These are phyloP conservation scores for Catamblyrhynchus diadema DNA, from an alignment of 2,797 vertebrate genomes.

Conservation along the genomic window DNA sequence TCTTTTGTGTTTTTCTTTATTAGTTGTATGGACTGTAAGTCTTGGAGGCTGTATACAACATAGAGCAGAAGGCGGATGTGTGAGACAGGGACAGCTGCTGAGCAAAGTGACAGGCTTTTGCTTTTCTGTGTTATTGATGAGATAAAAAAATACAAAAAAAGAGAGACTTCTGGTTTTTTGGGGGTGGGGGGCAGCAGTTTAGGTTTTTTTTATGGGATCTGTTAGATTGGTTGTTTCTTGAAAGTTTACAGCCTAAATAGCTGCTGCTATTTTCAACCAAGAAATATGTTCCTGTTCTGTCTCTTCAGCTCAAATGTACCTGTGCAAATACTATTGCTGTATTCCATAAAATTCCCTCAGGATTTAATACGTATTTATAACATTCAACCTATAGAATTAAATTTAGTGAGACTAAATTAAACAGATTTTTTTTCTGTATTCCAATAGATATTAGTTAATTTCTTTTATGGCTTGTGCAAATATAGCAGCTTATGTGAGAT, in stretches of 20 bases:
- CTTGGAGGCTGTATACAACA: background rate
- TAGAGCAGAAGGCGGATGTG: background rate
- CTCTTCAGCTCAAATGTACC: background rate
- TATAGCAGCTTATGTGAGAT: background rate
- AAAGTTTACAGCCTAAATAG: background rate
- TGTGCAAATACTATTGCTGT: background rate
- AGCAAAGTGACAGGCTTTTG: background rate
- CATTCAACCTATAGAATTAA: background rate
- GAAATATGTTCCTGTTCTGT: background rate
- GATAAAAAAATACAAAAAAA: background rate
- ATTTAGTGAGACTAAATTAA: background rate
- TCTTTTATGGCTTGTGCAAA: background rate
- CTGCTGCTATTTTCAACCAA: background rate
- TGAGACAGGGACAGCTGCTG: background rate
- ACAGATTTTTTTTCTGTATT: background rate
- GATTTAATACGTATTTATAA: background rate
- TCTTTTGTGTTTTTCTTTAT: conserved; percentile 11
- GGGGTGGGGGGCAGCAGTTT: accelerated
- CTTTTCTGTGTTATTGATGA: background rate
- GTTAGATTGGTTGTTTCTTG: background rate
- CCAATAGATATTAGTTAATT: background rate
- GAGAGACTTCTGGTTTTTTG: background rate
- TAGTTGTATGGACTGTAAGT: background rate
- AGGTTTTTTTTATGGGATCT: background rate
- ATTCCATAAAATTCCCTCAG: background rate